Evolutionary conservation across 2,888 invertebrate genomes (phyloP).

Genomic region (Drosophila putrida): DNA sequence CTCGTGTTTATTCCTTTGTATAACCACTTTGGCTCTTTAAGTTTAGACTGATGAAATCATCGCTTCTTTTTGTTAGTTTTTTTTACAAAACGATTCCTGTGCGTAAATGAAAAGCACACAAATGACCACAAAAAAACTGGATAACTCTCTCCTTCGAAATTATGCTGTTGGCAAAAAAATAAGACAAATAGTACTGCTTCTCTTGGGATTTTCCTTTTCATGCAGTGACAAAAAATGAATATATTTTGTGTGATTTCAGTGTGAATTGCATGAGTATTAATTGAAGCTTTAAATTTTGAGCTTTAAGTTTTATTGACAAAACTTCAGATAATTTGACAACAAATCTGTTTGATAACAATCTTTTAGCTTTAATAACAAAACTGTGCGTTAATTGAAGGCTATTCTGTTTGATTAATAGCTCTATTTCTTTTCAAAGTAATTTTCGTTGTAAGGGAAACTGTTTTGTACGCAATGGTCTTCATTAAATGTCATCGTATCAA

Average conservation of each 20-base stretch:
- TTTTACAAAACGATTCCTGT: not conserved
- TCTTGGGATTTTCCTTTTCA: not conserved
- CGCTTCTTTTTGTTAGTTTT: not conserved
- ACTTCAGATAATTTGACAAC: not conserved
- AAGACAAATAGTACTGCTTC: not conserved
- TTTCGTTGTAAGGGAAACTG: not conserved
- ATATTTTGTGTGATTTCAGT: not conserved
- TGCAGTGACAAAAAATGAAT: not conserved
- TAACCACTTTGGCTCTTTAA: not conserved
- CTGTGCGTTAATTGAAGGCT: not conserved
- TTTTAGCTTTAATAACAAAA: not conserved
- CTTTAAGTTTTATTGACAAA: not conserved
- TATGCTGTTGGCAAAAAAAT: not conserved
- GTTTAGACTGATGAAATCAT: slow-evolving; percentile 1
- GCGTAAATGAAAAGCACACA: not conserved
- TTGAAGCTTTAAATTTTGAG: not conserved
- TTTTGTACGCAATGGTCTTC: not conserved
- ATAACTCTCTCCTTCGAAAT: not conserved
- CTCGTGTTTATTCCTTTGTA: not conserved
- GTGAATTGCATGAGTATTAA: not conserved
- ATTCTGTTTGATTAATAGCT: not conserved
- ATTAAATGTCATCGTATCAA: slow-evolving; percentile 8
- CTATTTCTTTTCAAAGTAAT: not conserved
- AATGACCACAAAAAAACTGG: not conserved
- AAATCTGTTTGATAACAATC: not conserved